Conservation (phyloP, 2,797 vertebrate species). For the Epinephelus malabaricus region DNA sequence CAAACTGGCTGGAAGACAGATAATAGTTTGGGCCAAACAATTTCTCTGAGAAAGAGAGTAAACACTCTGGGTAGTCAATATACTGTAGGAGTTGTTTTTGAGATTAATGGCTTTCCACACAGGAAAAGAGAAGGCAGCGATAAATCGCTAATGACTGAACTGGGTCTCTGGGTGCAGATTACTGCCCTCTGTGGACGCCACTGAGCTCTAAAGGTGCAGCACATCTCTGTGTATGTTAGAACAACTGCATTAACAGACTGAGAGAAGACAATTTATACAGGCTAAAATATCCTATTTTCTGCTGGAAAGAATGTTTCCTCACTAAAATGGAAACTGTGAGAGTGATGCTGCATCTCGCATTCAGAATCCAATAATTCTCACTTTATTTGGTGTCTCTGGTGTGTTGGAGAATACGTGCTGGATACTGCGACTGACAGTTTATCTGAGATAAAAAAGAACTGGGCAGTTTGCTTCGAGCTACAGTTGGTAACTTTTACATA, state of each 20-base stretch:
- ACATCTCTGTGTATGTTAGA: background rate
- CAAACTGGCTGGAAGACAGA: slow-evolving; percentile 33
- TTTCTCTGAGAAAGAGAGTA: slow-evolving; percentile 31
- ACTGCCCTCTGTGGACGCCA: slow-evolving; percentile 26
- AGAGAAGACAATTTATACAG: background rate
- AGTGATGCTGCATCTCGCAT: background rate
- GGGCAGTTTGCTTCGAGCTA: background rate
- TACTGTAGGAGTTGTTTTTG: slow-evolving; percentile 9
- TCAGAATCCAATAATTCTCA: slow-evolving; percentile 1
- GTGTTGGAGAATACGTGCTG: background rate
- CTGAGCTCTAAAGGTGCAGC: slow-evolving; percentile 20
- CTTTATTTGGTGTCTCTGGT: background rate
- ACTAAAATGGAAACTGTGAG: background rate
- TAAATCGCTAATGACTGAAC: slow-evolving; percentile 38
- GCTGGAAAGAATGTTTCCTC: slow-evolving; percentile 4
- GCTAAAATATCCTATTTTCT: slow-evolving; percentile 6
- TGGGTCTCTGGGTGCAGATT: slow-evolving; percentile 31
- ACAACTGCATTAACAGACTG: background rate
- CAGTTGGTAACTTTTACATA: no score
- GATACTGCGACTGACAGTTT: background rate
- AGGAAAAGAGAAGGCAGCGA: slow-evolving; percentile 25
- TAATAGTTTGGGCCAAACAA: slow-evolving; percentile 25
- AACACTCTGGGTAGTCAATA: background rate
- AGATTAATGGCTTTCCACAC: slow-evolving; percentile 42
- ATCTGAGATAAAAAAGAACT: background rate